These are phyloP conservation scores for Nephrocerus scutellatus DNA, from an alignment of 2,888 invertebrate species.

Conservation along the genomic window DNA sequence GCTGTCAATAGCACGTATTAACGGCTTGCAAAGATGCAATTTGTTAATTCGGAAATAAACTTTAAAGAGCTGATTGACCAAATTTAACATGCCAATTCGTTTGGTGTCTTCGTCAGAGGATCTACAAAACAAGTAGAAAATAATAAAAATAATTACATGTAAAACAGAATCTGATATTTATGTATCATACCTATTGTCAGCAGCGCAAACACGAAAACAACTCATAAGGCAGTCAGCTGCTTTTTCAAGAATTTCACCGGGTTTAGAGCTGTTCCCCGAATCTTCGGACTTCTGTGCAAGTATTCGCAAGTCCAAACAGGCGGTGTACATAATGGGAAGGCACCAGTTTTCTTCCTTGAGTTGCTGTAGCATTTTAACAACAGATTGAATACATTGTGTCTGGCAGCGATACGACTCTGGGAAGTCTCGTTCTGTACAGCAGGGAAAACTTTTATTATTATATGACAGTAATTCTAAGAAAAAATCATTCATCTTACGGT, in stretches of 20 bases:
- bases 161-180: too few relatives aligned
- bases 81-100: conserved; percentile 88
- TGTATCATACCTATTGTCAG: conserved; percentile 64
- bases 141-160: too few relatives aligned
- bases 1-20: conserved; percentile 94
- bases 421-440: conserved; percentile 48
- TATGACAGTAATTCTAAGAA: not conserved
- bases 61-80: conserved; percentile 96
- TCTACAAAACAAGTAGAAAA: conserved; percentile 30
- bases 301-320: conserved; percentile 83
- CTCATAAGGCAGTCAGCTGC: conserved; percentile 89
- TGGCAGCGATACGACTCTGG: conserved; percentile 72
- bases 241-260: conserved; percentile 64
- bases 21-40: conserved; percentile 82
- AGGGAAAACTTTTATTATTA: conserved; percentile 4
- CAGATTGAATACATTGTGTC: conserved; percentile 65
- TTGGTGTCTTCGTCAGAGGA: conserved; percentile 88
- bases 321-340: conserved; percentile 83
- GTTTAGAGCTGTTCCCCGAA: conserved; percentile 48
- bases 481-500: conserved; percentile 47
- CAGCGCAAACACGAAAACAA: conserved; percentile 91
- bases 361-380: conserved; percentile 74
- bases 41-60: conserved; percentile 87
- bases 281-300: conserved; percentile 74
- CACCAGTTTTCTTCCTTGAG: conserved; percentile 97